Percentiles rank a stretch among this genome's conserved stretches.
These are phyloP conservation scores for Ommatoiulus sabulosus DNA, from an alignment of 2,888 invertebrate genomes.

Conservation along the genomic window DNA sequence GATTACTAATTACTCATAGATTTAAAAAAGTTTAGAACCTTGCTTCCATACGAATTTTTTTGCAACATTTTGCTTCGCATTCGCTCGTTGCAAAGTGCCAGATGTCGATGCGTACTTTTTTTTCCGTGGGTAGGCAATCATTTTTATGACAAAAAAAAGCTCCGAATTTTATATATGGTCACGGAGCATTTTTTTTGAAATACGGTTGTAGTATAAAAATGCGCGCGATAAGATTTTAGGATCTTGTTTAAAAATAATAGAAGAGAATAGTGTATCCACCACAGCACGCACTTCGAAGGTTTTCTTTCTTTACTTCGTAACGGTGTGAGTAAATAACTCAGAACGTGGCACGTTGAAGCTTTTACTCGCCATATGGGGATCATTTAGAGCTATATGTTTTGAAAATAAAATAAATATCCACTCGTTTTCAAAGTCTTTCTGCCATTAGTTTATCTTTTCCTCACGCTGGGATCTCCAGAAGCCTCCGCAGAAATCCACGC, in stretches of 20 bases:
- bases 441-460: neutral
- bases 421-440: slow-evolving; percentile 4
- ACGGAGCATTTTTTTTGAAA: slow-evolving; percentile 5
- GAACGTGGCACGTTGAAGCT: slow-evolving; percentile 19
- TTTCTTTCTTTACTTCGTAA: neutral
- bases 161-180: neutral
- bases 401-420: slow-evolving; percentile 34
- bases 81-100: too few relatives aligned
- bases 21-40: too few relatives aligned
- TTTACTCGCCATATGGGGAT: slow-evolving; percentile 25
- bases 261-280: neutral
- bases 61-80: too few relatives aligned
- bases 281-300: neutral
- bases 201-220: neutral
- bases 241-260: slow-evolving; percentile 15
- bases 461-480: neutral
- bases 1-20: too few relatives aligned
- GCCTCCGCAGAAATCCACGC: neutral
- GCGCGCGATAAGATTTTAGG: neutral
- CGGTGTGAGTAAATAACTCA: slow-evolving; percentile 26
- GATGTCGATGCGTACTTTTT: neutral
- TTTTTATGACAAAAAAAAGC: neutral
- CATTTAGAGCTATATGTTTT: slow-evolving; percentile 10
- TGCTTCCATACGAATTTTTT: too few relatives aligned
- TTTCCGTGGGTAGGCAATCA: neutral